A percentile compares a stretch with the other conserved stretches of the same genome.
Conservation (phyloP, 2,888 invertebrate genomes). For the Phaonia tiefii region DNA sequence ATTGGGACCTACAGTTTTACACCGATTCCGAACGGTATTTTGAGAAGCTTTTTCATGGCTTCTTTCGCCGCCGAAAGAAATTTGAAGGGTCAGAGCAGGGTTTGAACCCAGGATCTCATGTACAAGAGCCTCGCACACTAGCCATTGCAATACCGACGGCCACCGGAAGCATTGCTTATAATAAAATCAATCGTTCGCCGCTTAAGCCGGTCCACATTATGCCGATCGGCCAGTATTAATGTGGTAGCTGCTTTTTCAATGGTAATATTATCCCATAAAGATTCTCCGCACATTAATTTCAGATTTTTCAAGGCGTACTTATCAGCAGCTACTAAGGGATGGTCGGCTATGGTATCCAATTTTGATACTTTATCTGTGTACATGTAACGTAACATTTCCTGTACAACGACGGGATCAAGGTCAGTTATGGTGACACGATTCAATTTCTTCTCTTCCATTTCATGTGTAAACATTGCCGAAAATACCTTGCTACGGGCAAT, state of each 20-base stretch:
- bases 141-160: too few relatives aligned
- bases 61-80: too few relatives aligned
- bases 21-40: too few relatives aligned
- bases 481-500: conserved; percentile 95
- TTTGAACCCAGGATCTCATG: too few relatives aligned
- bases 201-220: background rate
- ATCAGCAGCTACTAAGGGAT: conserved; percentile 97
- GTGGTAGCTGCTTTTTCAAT: background rate
- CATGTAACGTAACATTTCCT: conserved; percentile 98
- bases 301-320: conserved; percentile 99
- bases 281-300: conserved; percentile 98
- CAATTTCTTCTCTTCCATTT: conserved; percentile 98
- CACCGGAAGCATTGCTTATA: background rate
- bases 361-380: conserved; percentile 98
- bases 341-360: conserved; percentile 96
- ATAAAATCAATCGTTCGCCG: background rate
- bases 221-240: conserved; percentile 2
- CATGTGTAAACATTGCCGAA: conserved; percentile 99
- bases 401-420: conserved; percentile 97
- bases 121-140: too few relatives aligned
- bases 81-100: too few relatives aligned
- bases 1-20: too few relatives aligned
- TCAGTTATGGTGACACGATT: conserved; percentile 98
- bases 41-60: too few relatives aligned
- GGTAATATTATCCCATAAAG: background rate